phyloP scores from a whole-genome alignment of 2,888 invertebrate genomes.

The Loripinus fragilis region DNA sequence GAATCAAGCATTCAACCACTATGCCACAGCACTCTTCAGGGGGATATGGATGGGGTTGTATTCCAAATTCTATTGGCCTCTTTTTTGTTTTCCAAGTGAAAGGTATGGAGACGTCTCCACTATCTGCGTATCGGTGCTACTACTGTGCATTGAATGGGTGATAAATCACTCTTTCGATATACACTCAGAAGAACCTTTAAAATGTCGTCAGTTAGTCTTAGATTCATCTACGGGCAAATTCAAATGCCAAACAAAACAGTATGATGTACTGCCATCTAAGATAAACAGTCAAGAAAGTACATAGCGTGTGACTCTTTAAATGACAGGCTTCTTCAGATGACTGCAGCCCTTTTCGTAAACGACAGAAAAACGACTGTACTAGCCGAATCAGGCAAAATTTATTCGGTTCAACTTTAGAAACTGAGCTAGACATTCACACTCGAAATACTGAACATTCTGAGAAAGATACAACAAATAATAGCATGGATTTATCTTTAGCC shows the following conservation, averaged over 20 bases:
- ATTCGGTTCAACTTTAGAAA: not conserved
- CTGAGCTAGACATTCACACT: too few species aligned
- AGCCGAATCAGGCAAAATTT: conserved; percentile 3
- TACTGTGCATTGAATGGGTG: not conserved
- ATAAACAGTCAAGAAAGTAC: not conserved
- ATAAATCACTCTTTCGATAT: not conserved
- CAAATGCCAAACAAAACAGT: conserved; percentile 1
- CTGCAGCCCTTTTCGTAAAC: conserved; percentile 1
- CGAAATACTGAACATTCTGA: too few species aligned
- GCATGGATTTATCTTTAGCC: too few species aligned
- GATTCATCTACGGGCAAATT: conserved; percentile 7
- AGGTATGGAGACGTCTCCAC: not conserved
- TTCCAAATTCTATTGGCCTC: too few species aligned
- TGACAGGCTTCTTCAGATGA: not conserved
- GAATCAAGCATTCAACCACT: too few species aligned
- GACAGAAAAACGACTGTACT: not conserved
- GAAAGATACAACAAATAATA: too few species aligned
- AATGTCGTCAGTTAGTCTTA: not conserved
- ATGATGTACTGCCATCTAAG: not conserved
- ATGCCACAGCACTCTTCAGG: too few species aligned
- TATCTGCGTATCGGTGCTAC: conserved; percentile 8
- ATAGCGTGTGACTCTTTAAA: conserved; percentile 1
- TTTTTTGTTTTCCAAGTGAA: too few species aligned
- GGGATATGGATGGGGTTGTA: too few species aligned
- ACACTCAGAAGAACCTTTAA: not conserved